A percentile compares a stretch with the other conserved stretches of the same genome.
Evolutionary conservation across 2,797 vertebrate species (phyloP).

Genomic region (Champsocephalus esox): DNA sequence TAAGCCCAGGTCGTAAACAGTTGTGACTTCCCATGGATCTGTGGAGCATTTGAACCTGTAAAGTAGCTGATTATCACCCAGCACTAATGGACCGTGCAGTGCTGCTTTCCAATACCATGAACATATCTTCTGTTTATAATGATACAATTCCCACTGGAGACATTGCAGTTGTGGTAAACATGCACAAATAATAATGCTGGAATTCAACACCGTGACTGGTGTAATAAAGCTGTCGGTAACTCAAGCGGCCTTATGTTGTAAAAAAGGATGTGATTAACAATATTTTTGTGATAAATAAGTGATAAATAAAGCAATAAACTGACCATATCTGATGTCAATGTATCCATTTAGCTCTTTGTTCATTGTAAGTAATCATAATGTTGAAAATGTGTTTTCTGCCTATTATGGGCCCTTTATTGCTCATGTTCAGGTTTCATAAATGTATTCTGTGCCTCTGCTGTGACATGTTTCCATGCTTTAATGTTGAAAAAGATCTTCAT

Average conservation of each 20-base stretch:
- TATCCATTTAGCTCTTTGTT: background rate
- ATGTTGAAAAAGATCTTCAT: no score
- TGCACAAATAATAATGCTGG: slow-evolving; percentile 59
- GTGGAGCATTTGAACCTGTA: slow-evolving; percentile 36
- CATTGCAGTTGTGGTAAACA: slow-evolving; percentile 25
- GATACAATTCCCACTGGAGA: slow-evolving; percentile 9
- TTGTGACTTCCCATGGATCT: slow-evolving; percentile 21
- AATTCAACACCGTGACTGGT: slow-evolving; percentile 33
- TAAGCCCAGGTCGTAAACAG: slow-evolving; percentile 26
- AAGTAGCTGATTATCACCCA: slow-evolving; percentile 28
- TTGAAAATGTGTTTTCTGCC: background rate
- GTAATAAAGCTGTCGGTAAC: slow-evolving; percentile 48
- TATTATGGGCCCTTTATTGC: background rate
- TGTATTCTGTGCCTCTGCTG: no score
- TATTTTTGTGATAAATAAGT: slow-evolving; percentile 25
- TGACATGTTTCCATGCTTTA: no score
- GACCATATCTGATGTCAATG: slow-evolving; percentile 32
- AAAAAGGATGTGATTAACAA: slow-evolving; percentile 22
- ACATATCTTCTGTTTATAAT: slow-evolving; percentile 11
- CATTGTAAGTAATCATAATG: slow-evolving; percentile 13
- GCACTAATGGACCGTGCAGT: slow-evolving; percentile 14
- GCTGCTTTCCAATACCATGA: slow-evolving; percentile 12
- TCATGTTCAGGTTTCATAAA: no score
- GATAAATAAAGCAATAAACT: slow-evolving; percentile 31
- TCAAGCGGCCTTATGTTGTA: slow-evolving; percentile 68